Evolutionary conservation across 2,113 vertebrate genomes (phyloP).

Genomic region (Triplophysa tibetana): DNA sequence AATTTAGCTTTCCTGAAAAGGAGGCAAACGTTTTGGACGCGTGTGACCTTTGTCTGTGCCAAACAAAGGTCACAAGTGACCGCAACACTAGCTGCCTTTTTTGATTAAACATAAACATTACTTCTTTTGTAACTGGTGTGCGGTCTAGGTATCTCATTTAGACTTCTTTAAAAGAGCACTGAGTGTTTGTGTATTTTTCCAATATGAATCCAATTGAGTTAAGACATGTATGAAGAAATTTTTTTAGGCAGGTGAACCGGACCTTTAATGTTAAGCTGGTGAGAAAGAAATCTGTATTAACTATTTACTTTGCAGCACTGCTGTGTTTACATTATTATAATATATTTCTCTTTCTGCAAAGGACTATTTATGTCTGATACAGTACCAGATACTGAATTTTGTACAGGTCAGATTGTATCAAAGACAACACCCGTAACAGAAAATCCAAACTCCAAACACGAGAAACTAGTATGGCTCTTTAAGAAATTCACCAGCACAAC

Average conservation of each 20-base stretch:
- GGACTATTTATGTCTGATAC: neutral
- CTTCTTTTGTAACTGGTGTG: no score
- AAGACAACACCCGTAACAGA: neutral
- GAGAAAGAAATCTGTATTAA: neutral
- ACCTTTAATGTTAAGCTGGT: neutral
- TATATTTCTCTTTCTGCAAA: neutral
- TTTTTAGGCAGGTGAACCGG: neutral
- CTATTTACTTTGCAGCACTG: neutral
- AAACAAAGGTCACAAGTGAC: no score
- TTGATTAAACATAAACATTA: no score
- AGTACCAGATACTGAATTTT: neutral
- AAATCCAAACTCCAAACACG: conserved; percentile 47
- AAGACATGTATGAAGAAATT: no score
- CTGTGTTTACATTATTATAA: neutral
- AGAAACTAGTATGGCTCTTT: conserved; percentile 68
- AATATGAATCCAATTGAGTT: no score
- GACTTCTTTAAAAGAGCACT: no score
- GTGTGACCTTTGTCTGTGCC: no score
- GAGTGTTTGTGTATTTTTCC: no score
- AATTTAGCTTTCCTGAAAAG: no score
- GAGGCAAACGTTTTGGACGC: no score
- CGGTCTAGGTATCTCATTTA: no score
- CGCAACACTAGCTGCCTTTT: no score
- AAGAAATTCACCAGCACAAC: conserved; percentile 71
- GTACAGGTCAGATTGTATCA: conserved; percentile 1